Percentiles rank a stretch among this genome's conserved stretches.
These are phyloP conservation scores for Pocillopora grandis DNA, from an alignment of 92 coral and sea anemone genomes.

Conservation along the genomic window DNA sequence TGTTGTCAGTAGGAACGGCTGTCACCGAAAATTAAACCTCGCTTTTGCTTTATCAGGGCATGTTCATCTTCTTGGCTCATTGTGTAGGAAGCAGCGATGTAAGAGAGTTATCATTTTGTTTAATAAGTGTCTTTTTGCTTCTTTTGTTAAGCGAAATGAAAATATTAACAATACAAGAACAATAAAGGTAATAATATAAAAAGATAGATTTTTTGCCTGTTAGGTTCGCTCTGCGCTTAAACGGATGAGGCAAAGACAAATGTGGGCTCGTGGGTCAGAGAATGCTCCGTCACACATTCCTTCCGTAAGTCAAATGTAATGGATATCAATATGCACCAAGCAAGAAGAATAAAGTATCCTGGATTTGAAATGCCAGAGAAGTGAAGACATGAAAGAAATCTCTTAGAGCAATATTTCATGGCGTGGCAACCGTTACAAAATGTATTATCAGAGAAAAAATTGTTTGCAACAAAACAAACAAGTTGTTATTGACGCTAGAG, in stretches of 20 bases:
- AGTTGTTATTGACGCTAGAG: too few species aligned
- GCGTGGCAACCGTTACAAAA: too few species aligned
- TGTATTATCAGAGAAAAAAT: too few species aligned
- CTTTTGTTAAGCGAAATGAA: neutral
- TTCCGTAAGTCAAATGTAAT: neutral
- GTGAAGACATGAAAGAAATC: too few species aligned
- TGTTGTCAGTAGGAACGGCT: too few species aligned
- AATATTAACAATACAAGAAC: neutral
- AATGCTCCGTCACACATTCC: neutral
- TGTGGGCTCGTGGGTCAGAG: slow-evolving; percentile 12
- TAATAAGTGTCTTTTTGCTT: neutral
- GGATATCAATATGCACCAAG: neutral
- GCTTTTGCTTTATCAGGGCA: slow-evolving; percentile 22
- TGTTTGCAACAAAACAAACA: too few species aligned
- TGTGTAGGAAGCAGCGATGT: slow-evolving; percentile 59
- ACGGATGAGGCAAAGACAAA: slow-evolving; percentile 20
- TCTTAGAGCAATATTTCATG: too few species aligned
- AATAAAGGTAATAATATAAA: neutral
- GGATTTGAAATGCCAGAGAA: too few species aligned
- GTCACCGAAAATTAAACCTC: neutral
- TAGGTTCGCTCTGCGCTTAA: slow-evolving; percentile 26
- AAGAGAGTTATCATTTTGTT: neutral
- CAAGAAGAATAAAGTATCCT: too few species aligned
- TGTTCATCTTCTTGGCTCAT: slow-evolving; percentile 43
- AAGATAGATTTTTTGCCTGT: neutral